phyloP scores from a whole-genome alignment of 2,888 invertebrate genomes.

The Eudemis profundana region DNA sequence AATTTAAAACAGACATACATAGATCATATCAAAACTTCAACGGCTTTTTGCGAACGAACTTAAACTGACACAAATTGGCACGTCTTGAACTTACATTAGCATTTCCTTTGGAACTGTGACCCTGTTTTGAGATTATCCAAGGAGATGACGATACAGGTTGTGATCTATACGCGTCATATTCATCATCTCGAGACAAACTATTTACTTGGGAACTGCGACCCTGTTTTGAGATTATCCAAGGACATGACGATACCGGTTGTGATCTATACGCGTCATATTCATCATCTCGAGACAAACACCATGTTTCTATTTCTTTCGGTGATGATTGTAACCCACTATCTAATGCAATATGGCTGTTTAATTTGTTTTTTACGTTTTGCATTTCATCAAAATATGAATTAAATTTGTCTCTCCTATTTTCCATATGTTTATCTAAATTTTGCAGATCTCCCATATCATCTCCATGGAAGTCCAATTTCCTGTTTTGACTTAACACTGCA shows the following conservation, averaged over 20 bases:
- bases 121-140: slow-evolving; percentile 16
- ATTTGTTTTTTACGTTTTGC: slow-evolving; percentile 39
- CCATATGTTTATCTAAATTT: not conserved
- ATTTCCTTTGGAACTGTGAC: slow-evolving; percentile 6
- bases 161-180: slow-evolving; percentile 35
- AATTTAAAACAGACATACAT: slow-evolving; percentile 4
- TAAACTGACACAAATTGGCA: slow-evolving; percentile 61
- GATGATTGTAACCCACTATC: slow-evolving; percentile 46
- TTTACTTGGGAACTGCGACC: slow-evolving; percentile 9
- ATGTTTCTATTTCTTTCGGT: slow-evolving; percentile 65
- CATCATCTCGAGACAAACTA: too few species aligned
- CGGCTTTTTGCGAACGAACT: slow-evolving; percentile 60
- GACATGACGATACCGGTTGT: slow-evolving; percentile 47
- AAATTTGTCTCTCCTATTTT: not conserved
- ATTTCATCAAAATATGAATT: not conserved
- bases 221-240: slow-evolving; percentile 18
- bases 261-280: slow-evolving; percentile 36
- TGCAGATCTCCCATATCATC: not conserved
- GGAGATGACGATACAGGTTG: slow-evolving; percentile 47
- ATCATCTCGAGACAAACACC: slow-evolving; percentile 59
- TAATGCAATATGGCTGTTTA: slow-evolving; percentile 22
- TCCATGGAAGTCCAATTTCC: not conserved
- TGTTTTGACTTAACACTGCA: slow-evolving; percentile 2
- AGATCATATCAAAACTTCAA: slow-evolving; percentile 50
- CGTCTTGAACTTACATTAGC: slow-evolving; percentile 43